Evolutionary conservation across 2,797 vertebrate genomes (phyloP).

Genomic region (Melanotaenia nigrans): DNA sequence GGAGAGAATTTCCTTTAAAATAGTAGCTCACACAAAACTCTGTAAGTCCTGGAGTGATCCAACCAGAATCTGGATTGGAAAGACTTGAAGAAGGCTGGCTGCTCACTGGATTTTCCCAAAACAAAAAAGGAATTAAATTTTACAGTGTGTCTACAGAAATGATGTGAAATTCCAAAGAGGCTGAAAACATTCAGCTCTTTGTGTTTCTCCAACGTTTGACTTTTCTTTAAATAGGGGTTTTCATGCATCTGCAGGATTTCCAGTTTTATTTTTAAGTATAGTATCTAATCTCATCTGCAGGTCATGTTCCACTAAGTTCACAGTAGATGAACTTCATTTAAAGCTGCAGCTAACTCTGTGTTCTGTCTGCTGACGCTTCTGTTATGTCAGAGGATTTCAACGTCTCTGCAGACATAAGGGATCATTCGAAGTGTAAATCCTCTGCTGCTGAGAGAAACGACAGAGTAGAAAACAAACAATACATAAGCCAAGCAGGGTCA

Average conservation of each 20-base stretch:
- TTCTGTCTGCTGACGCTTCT: constrained; percentile 48
- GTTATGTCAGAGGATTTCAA: constrained; percentile 74
- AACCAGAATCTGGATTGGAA: no score
- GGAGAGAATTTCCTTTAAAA: no score
- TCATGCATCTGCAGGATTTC: constrained; percentile 9
- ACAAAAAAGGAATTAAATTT: no score
- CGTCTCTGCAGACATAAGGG: constrained; percentile 61
- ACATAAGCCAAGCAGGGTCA: constrained; percentile 32
- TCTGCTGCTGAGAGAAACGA: constrained; percentile 1
- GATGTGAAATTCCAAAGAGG: no score
- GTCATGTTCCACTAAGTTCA: not conserved
- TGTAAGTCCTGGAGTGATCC: no score
- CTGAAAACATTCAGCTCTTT: not conserved
- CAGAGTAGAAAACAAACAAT: not conserved
- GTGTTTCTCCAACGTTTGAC: not conserved
- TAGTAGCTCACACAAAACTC: no score
- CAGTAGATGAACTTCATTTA: not conserved
- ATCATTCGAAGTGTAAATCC: constrained; percentile 61
- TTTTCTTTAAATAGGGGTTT: not conserved
- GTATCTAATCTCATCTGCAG: not conserved
- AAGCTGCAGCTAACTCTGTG: constrained; percentile 44
- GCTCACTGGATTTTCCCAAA: no score
- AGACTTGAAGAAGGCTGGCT: no score
- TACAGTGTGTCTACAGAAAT: no score
- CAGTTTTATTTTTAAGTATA: constrained; percentile 11